Base-by-base conservation (phyloP, 2,888 invertebrate genomes). In the Drosophila lutescens region DNA sequence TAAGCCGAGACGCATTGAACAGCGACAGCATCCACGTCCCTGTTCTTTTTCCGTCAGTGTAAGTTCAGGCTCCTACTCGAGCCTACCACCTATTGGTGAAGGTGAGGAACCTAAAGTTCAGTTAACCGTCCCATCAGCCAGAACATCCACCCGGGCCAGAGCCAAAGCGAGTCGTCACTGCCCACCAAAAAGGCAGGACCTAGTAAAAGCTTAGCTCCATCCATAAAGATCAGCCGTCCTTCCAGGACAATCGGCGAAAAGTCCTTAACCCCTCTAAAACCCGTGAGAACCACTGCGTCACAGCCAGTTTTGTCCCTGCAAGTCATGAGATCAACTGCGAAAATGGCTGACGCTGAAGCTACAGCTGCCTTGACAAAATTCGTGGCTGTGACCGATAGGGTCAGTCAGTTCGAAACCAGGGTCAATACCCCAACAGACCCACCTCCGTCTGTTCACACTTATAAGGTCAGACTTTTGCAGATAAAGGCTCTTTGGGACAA, bases 61-160 rank as follows among this genome's bases (percentile, higher is more conserved):
- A 41, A 17, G 9, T 15, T n/a, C 6, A 46, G 8, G n/a, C n/a
- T n/a, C n/a, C n/a, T n/a, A n/a, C n/a, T n/a, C n/a, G n/a, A n/a
- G n/a, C n/a, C n/a, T n/a, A n/a, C n/a, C n/a, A n/a, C n/a, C n/a
- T n/a, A n/a, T n/a, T 13, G 46, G 26, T 12, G 23, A 46, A 20
- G 46, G 46, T 26, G 46, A 46, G 46, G 46, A 46, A n/a, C 26
- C 4, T 13, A 26, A 23, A 46, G n/a, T 10, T 20, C 46, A n/a
- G 17, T 26, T 46, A n/a, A 20, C 20, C 20, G 20, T 43, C n/a
- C n/a, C 38, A n/a, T 7, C n/a, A 38, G 38, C 20, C 5, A 12
- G 12, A 46, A 26, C 46, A 7, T 5, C n/a, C 12, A 12, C 13
- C n/a, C 26, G 30, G 7, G 47, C 13, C 13, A 47, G 10, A 30